Base-by-base conservation (phyloP, 2,797 vertebrate genomes). In the Brachyrhaphis roseni region DNA sequence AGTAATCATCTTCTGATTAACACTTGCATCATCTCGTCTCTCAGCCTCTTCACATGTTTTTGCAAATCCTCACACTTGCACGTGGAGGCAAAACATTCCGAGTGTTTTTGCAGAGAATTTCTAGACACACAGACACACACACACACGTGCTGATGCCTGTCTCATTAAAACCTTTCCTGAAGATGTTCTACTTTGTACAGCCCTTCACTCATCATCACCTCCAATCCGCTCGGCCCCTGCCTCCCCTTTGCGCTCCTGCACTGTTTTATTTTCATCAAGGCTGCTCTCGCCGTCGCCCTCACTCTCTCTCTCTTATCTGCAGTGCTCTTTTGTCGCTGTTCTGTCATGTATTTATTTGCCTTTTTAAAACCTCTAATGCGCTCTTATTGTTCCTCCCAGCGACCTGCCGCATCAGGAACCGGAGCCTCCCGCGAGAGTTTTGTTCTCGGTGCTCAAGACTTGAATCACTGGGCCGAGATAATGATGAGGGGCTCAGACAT, bases 101-200 rank as follows among this genome's bases (percentile, higher is more conserved):
- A 80, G 80, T 86, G 88, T 89, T 89, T 90, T 86, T 81, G 86
- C 82, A 75, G 85, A 90, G 90, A 91, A 93, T 93, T 92, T 91
- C 88, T 78, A 77, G 82, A 84, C 87, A 72, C 73, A 86, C 71
- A 85, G 84, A 84, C 83, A 84, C 81, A 75, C 82, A 82, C 86
- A 74, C 74, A 86, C 87, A 83, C 82, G 84, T 82, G 79, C 85
- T 0, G 51, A 74, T 20, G 77, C 82, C 78, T 83, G 90, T 96
- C 98, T 99, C 98, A 98, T 99, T 99, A 99, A 98, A 98, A 98
- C 96, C 95, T 89, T 96, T 97, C 96, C 96, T 96, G 96, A 96
- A 97, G 97, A 97, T 86, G 81, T 96, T 95, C 94, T 93, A 95
- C 96, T 97, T 97, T 96, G 96, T 96, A 95, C 97, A 95, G 95